These are phyloP conservation scores for Yasuhikotakia modesta DNA, from an alignment of 2,797 vertebrate genomes.

Conservation along the genomic window DNA sequence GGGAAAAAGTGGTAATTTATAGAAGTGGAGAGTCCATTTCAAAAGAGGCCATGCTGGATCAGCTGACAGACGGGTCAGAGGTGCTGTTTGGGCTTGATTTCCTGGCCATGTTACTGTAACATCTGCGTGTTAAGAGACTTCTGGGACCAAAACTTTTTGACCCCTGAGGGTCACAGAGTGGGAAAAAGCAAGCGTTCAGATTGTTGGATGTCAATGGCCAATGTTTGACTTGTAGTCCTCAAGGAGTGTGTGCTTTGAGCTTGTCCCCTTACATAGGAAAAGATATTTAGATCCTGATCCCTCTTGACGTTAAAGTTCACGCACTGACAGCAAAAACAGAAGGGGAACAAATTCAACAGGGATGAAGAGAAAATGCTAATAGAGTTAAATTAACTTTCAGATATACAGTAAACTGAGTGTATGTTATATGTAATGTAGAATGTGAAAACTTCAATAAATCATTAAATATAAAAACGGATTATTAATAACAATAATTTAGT, in stretches of 20 bases:
- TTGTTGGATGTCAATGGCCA: constrained; percentile 73
- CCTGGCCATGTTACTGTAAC: constrained; percentile 95
- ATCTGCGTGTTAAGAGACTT: constrained; percentile 91
- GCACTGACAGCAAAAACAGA: constrained; percentile 12
- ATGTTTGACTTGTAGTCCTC: constrained; percentile 69
- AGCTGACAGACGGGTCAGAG: constrained; percentile 93
- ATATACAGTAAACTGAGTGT: not conserved
- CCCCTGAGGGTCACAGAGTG: constrained; percentile 73
- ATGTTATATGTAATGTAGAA: too few relatives aligned
- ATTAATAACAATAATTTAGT: too few relatives aligned
- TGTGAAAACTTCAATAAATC: too few relatives aligned
- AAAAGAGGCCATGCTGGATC: constrained; percentile 89
- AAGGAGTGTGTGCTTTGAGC: constrained; percentile 50
- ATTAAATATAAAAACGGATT: too few relatives aligned
- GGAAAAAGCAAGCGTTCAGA: constrained; percentile 76
- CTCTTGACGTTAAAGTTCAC: constrained; percentile 19
- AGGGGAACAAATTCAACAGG: too few relatives aligned
- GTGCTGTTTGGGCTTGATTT: constrained; percentile 92
- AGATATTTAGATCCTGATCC: constrained; percentile 40
- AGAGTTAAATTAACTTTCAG: not conserved
- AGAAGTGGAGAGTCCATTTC: constrained; percentile 94
- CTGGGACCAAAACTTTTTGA: constrained; percentile 85
- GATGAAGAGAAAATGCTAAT: not conserved
- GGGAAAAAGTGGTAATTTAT: constrained; percentile 94
- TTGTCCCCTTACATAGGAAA: constrained; percentile 46